A percentile compares a stretch with the other conserved stretches of the same genome.
Evolutionary conservation across 2,888 invertebrate species (phyloP).

Genomic region (Hirtodrosophila cameraria): DNA sequence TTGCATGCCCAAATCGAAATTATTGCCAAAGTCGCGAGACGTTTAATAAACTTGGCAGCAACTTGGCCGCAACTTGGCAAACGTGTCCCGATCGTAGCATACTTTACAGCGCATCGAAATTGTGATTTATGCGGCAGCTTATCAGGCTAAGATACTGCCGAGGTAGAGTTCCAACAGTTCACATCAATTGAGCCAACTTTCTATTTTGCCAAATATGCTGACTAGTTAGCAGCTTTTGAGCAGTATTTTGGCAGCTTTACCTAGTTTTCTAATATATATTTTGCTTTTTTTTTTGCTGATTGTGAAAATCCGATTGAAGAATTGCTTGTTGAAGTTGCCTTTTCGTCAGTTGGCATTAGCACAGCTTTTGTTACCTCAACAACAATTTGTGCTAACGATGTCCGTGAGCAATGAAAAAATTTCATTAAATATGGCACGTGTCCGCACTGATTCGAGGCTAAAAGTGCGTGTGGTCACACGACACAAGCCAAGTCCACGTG

Average conservation of each 20-base stretch:
- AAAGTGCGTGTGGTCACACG: slow-evolving; percentile 6
- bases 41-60: slow-evolving; percentile 74
- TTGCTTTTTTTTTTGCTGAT: slow-evolving; percentile 6
- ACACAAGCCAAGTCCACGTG: slow-evolving; percentile 19
- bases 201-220: neutral
- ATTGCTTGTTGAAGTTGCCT: slow-evolving; percentile 25
- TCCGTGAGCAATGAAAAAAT: slow-evolving; percentile 57
- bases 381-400: slow-evolving; percentile 76
- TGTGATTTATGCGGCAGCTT: slow-evolving; percentile 66
- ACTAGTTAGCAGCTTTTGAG: slow-evolving; percentile 30
- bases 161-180: neutral
- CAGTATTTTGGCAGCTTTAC: slow-evolving; percentile 21
- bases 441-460: slow-evolving; percentile 36
- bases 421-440: slow-evolving; percentile 46
- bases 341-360: slow-evolving; percentile 32
- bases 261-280: slow-evolving; percentile 7
- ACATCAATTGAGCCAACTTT: slow-evolving; percentile 14
- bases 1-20: slow-evolving; percentile 77
- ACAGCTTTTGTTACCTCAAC: slow-evolving; percentile 48
- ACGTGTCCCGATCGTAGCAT: slow-evolving; percentile 70
- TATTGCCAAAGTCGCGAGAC: slow-evolving; percentile 77
- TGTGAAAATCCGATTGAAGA: slow-evolving; percentile 15
- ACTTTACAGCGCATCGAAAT: slow-evolving; percentile 51
- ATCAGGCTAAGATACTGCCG: slow-evolving; percentile 20
- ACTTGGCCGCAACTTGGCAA: slow-evolving; percentile 46